Evolutionary conservation across 2,888 invertebrate genomes (phyloP).

Genomic region (Sepiola atlantica): DNA sequence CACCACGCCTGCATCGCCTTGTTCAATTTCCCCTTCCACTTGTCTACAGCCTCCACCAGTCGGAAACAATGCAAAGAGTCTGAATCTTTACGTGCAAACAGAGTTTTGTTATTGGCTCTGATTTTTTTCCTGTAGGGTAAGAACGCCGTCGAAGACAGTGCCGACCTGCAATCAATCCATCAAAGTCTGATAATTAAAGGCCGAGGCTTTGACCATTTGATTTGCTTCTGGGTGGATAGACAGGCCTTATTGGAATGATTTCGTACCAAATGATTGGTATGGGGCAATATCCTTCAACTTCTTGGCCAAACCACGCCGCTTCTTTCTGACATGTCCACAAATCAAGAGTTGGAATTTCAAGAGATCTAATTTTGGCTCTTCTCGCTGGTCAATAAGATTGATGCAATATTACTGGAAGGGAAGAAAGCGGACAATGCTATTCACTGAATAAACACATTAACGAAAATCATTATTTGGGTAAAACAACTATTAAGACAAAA

Average conservation of each 20-base stretch:
- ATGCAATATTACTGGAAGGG: neutral
- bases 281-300: neutral
- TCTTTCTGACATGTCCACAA: neutral
- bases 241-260: neutral
- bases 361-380: neutral
- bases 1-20: neutral
- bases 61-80: neutral
- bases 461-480: neutral
- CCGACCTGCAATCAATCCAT: conserved; percentile 2
- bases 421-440: neutral
- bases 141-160: neutral
- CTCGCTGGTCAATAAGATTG: neutral
- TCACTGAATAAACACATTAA: neutral
- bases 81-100: neutral
- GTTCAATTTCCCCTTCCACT: neutral
- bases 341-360: neutral
- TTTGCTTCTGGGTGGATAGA: neutral
- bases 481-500: neutral
- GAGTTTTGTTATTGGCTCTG: neutral
- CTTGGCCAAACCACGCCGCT: neutral
- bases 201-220: neutral
- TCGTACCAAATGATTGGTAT: neutral
- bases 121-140: neutral
- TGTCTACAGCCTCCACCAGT: neutral
- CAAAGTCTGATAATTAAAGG: neutral